phyloP scores from a whole-genome alignment of 2,113 vertebrate species.

The Barnardius zonarius region DNA sequence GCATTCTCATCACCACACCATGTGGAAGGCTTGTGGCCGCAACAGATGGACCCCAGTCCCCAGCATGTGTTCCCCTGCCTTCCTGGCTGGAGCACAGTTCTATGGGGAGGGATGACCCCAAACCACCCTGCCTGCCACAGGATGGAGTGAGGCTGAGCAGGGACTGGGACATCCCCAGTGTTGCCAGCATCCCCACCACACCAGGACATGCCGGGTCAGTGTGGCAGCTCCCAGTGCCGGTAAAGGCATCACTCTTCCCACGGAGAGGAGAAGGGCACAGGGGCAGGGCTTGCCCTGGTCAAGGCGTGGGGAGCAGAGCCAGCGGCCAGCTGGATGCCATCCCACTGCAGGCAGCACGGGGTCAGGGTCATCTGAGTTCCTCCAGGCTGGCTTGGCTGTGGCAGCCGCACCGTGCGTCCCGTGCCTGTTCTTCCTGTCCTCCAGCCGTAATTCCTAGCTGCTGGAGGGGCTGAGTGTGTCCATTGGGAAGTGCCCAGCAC shows the following conservation, averaged over 20 bases:
- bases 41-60: neutral
- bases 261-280: neutral
- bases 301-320: neutral
- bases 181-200: accelerated
- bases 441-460: accelerated
- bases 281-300: neutral
- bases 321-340: neutral
- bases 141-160: neutral
- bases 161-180: neutral
- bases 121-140: neutral
- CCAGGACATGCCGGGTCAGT: accelerated
- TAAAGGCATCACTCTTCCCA: neutral
- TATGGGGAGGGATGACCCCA: neutral
- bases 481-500: accelerated
- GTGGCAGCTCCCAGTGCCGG: accelerated
- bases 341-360: neutral
- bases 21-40: neutral
- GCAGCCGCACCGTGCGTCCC: neutral
- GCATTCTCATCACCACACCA: neutral
- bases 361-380: neutral
- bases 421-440: accelerated
- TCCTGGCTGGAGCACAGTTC: neutral
- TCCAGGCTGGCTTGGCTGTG: neutral
- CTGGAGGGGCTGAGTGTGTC: accelerated
- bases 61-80: too few species aligned